These are phyloP conservation scores for Podarcis siculus DNA, from an alignment of 2,797 vertebrate genomes.

Conservation along the genomic window DNA sequence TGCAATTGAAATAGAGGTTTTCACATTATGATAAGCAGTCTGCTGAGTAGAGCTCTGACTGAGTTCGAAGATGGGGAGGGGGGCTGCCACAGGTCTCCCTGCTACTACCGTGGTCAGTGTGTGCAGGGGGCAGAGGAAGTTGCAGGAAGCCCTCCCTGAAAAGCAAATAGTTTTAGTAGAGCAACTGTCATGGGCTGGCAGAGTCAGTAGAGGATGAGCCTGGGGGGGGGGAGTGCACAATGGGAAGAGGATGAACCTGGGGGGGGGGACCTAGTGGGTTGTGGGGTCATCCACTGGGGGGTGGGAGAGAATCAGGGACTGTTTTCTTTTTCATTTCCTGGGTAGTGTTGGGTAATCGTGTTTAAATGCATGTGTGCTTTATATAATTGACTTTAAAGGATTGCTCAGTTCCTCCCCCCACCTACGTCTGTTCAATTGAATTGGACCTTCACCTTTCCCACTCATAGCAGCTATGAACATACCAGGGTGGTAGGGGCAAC, in stretches of 20 bases:
- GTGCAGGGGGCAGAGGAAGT: too few species aligned
- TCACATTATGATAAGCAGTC: not conserved
- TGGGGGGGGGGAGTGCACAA: too few species aligned
- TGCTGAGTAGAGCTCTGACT: not conserved
- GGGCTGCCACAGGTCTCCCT: not conserved
- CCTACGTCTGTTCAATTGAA: not conserved
- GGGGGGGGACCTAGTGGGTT: too few species aligned
- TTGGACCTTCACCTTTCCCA: not conserved
- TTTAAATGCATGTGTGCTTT: not conserved
- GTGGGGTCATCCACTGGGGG: too few species aligned
- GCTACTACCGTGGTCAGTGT: too few species aligned
- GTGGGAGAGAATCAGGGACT: too few species aligned
- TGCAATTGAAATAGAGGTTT: not conserved
- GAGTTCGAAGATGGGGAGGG: conserved; percentile 23
- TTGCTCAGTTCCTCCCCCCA: not conserved
- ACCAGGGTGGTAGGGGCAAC: not conserved
- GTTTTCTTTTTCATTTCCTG: not conserved
- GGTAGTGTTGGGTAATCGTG: too few species aligned
- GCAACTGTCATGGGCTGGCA: too few species aligned
- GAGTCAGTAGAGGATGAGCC: too few species aligned
- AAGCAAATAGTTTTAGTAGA: too few species aligned
- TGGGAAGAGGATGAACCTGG: too few species aligned
- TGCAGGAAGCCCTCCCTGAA: too few species aligned
- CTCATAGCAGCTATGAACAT: not conserved
- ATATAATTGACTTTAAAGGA: not conserved